A percentile compares a stretch with the other conserved stretches of the same genome.
Evolutionary conservation across 2,797 vertebrate genomes (phyloP).

Genomic region (Tadarida brasiliensis): DNA sequence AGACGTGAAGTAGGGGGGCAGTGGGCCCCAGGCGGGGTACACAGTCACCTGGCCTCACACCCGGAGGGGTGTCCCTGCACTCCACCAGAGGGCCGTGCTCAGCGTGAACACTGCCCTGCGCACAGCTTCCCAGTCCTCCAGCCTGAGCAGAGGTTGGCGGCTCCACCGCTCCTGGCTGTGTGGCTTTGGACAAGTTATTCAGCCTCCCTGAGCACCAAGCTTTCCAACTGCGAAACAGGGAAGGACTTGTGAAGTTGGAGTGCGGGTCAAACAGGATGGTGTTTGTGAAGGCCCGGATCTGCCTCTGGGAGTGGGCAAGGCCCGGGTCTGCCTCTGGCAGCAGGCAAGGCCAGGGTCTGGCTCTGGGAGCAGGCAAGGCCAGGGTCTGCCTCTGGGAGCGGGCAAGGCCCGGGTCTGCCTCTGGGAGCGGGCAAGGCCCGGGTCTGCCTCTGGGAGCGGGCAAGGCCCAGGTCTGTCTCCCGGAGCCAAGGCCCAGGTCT

Average conservation of each 20-base stretch:
- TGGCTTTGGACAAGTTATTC: not conserved
- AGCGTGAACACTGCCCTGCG: fast-evolving
- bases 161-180: not conserved
- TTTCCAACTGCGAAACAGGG: not conserved
- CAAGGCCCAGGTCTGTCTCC: not conserved
- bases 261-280: fast-evolving
- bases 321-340: not conserved
- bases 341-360: not conserved
- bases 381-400: not conserved
- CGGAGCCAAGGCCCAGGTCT: not conserved
- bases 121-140: not conserved
- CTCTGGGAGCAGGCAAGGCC: no score
- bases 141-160: no score
- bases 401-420: not conserved
- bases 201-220: conserved; percentile 2
- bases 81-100: not conserved
- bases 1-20: fast-evolving
- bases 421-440: no score
- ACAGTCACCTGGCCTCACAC: not conserved
- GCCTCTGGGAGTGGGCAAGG: not conserved
- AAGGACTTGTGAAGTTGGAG: not conserved
- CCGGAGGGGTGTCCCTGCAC: not conserved
- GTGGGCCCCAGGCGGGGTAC: not conserved
- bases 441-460: not conserved
- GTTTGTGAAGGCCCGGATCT: not conserved